A percentile compares a stretch with the other conserved stretches of the same genome.
Conservation (phyloP, 2,888 invertebrate species). For the Pandemis corylana region DNA sequence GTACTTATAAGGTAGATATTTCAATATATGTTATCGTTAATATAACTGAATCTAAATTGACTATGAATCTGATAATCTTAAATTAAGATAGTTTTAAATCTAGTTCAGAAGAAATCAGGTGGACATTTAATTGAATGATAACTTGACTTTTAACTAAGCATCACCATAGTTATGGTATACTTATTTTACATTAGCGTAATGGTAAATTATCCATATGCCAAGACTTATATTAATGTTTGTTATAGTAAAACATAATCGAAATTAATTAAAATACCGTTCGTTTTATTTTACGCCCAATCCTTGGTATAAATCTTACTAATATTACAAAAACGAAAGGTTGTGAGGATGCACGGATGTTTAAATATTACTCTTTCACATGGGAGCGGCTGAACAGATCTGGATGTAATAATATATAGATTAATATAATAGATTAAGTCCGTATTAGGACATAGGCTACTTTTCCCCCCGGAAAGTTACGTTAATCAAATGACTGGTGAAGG, state of each 20-base stretch:
- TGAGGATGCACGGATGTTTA: no score
- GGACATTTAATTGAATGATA: slow-evolving; percentile 27
- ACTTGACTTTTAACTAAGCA: slow-evolving; percentile 43
- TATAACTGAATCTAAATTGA: slow-evolving; percentile 49
- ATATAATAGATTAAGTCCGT: no score
- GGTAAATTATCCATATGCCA: slow-evolving; percentile 53
- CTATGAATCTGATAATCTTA: slow-evolving; percentile 28
- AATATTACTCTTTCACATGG: no score
- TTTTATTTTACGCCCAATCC: slow-evolving; percentile 16
- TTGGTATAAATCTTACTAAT: not conserved
- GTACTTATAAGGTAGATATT: slow-evolving; percentile 59
- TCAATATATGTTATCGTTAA: slow-evolving; percentile 51
- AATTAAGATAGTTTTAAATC: slow-evolving; percentile 18
- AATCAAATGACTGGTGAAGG: no score
- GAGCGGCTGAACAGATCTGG: no score
- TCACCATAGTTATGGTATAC: slow-evolving; percentile 44
- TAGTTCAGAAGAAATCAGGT: slow-evolving; percentile 42
- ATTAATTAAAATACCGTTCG: slow-evolving; percentile 26
- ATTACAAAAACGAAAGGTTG: no score
- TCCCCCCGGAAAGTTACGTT: no score
- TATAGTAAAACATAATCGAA: slow-evolving; percentile 61
- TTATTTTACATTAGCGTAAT: slow-evolving; percentile 48
- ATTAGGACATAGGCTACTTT: no score
- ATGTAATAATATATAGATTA: no score
- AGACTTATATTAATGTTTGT: slow-evolving; percentile 64